Percentiles rank a stretch among this genome's conserved stretches.
Evolutionary conservation across 2,888 invertebrate genomes (phyloP).

Genomic region (Lasioglossum lativentre): DNA sequence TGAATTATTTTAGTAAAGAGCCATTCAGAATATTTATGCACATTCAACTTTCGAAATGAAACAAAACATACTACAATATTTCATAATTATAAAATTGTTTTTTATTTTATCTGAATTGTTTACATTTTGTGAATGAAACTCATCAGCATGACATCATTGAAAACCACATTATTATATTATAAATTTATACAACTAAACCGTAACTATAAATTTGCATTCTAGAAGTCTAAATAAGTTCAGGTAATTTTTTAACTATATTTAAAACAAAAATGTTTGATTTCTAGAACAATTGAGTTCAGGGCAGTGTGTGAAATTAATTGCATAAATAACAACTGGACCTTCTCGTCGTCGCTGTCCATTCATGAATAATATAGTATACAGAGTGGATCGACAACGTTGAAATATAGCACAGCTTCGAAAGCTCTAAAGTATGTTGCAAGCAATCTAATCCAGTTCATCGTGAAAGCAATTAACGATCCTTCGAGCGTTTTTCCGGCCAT

Average conservation of each 20-base stretch:
- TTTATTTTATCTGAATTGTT: not conserved
- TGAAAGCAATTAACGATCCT: constrained; percentile 56
- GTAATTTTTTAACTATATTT: not conserved
- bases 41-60: not conserved
- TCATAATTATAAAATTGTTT: not conserved
- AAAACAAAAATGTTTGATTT: not conserved
- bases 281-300: not conserved
- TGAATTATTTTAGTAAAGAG: not conserved
- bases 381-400: constrained; percentile 4
- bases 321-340: not conserved
- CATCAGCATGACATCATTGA: not conserved
- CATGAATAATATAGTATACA: not conserved
- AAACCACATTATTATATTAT: not conserved
- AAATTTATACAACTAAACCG: not conserved
- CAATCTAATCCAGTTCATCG: constrained; percentile 38
- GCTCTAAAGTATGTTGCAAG: constrained; percentile 3
- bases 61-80: too few relatives aligned
- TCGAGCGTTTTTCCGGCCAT: constrained; percentile 53
- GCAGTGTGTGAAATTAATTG: constrained; percentile 5
- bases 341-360: constrained; percentile 12
- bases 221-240: not conserved
- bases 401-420: constrained; percentile 9
- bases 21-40: not conserved
- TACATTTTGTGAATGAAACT: not conserved
- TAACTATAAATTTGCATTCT: not conserved